A percentile compares a stretch with the other conserved stretches of the same genome.
Conservation (phyloP, 2,797 vertebrate genomes). For the Adelosebastes latens region DNA sequence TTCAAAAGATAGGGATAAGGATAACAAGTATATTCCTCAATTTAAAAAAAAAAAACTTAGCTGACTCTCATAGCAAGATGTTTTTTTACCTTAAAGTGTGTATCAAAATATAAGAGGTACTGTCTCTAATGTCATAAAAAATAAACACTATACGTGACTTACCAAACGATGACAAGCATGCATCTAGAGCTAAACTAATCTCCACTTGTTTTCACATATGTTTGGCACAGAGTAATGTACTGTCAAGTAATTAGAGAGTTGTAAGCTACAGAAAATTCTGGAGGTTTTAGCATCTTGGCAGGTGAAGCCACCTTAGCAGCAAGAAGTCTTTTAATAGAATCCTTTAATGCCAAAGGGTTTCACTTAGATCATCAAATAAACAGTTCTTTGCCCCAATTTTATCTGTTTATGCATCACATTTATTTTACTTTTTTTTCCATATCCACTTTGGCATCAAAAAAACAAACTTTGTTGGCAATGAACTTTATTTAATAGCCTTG, state of each 20-base stretch:
- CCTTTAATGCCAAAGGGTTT: background rate
- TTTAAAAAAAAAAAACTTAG: background rate
- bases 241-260: background rate
- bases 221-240: background rate
- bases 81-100: background rate
- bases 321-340: background rate
- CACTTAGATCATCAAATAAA: constrained; percentile 6
- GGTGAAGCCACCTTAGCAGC: background rate
- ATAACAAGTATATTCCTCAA: background rate
- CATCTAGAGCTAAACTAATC: background rate
- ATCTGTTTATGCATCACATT: background rate
- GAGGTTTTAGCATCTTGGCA: background rate
- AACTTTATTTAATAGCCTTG: background rate
- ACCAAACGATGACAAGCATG: background rate
- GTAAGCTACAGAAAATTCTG: background rate
- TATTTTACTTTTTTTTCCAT: background rate
- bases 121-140: background rate
- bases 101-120: background rate
- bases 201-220: background rate
- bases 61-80: background rate
- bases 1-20: background rate
- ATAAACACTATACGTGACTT: background rate
- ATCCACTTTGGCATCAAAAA: background rate
- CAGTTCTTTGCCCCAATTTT: background rate
- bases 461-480: background rate